Conservation (phyloP, 2,113 vertebrate genomes). For the Nothocercus nigrocapillus region DNA sequence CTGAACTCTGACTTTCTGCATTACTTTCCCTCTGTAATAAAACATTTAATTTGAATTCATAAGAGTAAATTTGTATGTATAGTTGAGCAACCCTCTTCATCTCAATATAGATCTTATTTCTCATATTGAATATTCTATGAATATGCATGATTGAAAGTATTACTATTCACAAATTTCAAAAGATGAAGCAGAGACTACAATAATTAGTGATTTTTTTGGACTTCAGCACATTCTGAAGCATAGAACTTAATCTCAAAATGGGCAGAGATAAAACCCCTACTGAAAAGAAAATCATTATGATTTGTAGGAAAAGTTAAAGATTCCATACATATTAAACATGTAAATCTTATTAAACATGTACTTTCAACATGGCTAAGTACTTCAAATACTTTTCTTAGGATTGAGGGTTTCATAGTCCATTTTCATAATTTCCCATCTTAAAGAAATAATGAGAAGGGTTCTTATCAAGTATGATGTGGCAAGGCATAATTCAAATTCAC, state of each 20-base stretch:
- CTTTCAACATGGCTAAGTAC: not conserved
- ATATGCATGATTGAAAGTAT: not conserved
- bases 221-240: not conserved
- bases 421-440: not conserved
- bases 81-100: not conserved
- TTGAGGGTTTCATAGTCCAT: not conserved
- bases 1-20: not conserved
- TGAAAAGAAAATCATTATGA: not conserved
- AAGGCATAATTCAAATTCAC: not conserved
- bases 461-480: not conserved
- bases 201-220: not conserved
- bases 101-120: not conserved
- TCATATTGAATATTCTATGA: not conserved
- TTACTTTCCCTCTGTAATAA: not conserved
- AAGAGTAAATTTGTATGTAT: not conserved
- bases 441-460: not conserved
- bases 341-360: not conserved
- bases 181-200: not conserved
- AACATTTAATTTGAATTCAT: not conserved
- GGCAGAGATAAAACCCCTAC: not conserved
- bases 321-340: not conserved
- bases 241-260: not conserved
- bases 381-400: not conserved
- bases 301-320: not conserved
- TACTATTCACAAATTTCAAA: not conserved